Conservation (phyloP, 1,140 invertebrate genomes). For the Drosophila watanabei region DNA sequence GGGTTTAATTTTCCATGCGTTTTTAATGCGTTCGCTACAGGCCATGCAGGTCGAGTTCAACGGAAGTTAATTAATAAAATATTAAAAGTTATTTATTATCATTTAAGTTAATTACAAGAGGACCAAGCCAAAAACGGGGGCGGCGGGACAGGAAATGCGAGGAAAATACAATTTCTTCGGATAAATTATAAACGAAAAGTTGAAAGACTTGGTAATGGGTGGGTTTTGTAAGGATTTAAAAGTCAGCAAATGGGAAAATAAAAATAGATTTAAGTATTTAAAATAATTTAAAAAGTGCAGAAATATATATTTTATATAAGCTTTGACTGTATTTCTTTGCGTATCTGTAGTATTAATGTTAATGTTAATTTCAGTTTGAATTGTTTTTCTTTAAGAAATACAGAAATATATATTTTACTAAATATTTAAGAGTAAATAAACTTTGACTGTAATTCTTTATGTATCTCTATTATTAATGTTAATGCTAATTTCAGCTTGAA, state of each 20-base stretch:
- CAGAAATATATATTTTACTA: neutral
- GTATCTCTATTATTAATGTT: neutral
- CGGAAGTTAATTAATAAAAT: slow-evolving; percentile 85
- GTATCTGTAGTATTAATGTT: neutral
- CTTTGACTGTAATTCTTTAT: neutral
- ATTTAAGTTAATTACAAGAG: slow-evolving; percentile 78
- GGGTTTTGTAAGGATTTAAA: neutral
- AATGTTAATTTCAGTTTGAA: neutral
- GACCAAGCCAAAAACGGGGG: neutral
- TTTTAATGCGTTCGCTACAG: slow-evolving; percentile 63
- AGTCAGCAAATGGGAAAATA: neutral
- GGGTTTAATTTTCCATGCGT: slow-evolving; percentile 80
- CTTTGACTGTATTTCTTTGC: neutral
- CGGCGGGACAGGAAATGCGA: slow-evolving; percentile 23
- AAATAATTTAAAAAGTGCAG: neutral
- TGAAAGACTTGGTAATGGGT: neutral
- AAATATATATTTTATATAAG: neutral
- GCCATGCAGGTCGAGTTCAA: slow-evolving; percentile 36
- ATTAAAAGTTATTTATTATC: slow-evolving; percentile 84
- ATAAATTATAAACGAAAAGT: slow-evolving; percentile 9
- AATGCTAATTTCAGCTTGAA: neutral
- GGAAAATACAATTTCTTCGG: slow-evolving; percentile 44
- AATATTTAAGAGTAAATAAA: neutral
- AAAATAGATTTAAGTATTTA: neutral
- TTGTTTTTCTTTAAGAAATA: neutral